Evolutionary conservation across 2,888 invertebrate species (phyloP).

Genomic region (Amorpha juglandis): DNA sequence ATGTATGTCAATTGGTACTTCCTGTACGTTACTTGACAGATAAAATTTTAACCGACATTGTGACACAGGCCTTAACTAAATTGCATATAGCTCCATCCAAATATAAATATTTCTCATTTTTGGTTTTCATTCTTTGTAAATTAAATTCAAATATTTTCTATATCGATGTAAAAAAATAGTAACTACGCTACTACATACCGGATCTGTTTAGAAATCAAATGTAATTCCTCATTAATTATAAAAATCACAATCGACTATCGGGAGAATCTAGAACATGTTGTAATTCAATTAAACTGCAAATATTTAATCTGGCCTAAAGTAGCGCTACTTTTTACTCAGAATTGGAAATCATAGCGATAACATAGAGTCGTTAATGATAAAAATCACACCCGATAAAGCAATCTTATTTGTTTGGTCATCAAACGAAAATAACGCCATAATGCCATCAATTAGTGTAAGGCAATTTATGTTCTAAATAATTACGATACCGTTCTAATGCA

Average conservation of each 20-base stretch:
- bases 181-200: not conserved
- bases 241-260: not conserved
- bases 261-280: not conserved
- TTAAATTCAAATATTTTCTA: too few species aligned
- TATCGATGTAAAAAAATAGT: too few species aligned
- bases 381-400: conserved; percentile 12
- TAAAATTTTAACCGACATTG: too few species aligned
- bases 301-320: not conserved
- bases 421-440: not conserved
- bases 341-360: conserved; percentile 19
- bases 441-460: not conserved
- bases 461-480: not conserved
- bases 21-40: too few species aligned
- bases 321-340: conserved; percentile 10
- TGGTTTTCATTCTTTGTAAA: too few species aligned
- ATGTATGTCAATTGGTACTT: too few species aligned
- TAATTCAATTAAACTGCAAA: not conserved
- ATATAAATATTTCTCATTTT: too few species aligned
- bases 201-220: not conserved
- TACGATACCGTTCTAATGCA: not conserved
- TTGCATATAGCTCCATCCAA: too few species aligned
- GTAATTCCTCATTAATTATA: not conserved
- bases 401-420: not conserved
- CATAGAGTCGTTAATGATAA: conserved; percentile 9
- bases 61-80: too few species aligned